Conservation (phyloP, 2,113 vertebrate species). For the Nipponia nippon region DNA sequence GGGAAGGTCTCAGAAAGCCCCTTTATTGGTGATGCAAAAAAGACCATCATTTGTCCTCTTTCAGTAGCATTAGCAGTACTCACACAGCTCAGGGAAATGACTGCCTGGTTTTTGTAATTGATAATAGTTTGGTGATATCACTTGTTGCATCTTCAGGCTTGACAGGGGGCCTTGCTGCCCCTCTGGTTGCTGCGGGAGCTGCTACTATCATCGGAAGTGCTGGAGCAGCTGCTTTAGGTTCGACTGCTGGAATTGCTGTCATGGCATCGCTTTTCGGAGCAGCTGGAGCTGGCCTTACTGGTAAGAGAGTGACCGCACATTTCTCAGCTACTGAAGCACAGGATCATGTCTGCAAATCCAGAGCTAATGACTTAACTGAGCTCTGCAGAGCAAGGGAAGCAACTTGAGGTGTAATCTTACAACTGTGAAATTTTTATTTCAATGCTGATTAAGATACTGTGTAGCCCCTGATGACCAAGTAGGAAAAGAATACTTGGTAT, state of each 20-base stretch:
- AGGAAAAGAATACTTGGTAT: not conserved
- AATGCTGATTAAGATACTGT: not conserved
- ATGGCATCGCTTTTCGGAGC: slow-evolving; percentile 94
- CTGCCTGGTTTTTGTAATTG: not conserved
- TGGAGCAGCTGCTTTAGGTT: slow-evolving; percentile 90
- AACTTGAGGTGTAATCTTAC: not conserved
- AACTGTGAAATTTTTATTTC: not conserved
- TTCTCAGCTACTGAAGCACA: not conserved
- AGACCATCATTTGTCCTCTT: not conserved
- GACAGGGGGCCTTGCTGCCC: slow-evolving; percentile 94
- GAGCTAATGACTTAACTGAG: not conserved
- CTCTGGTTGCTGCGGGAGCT: slow-evolving; percentile 88
- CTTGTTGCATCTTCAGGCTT: slow-evolving; percentile 75
- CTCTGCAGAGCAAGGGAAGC: not conserved
- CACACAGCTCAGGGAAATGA: not conserved
- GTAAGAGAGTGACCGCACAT: slow-evolving; percentile 49
- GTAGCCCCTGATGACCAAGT: not conserved
- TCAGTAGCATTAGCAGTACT: not conserved
- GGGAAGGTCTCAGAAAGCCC: not conserved
- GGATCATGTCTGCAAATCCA: not conserved
- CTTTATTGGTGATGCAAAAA: not conserved
- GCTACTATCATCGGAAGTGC: slow-evolving; percentile 87
- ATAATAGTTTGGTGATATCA: not conserved
- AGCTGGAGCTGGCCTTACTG: slow-evolving; percentile 92
- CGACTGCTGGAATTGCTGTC: slow-evolving; percentile 89